Evolutionary conservation across 2,888 invertebrate species (phyloP).

Genomic region (Cremastinae sp.): DNA sequence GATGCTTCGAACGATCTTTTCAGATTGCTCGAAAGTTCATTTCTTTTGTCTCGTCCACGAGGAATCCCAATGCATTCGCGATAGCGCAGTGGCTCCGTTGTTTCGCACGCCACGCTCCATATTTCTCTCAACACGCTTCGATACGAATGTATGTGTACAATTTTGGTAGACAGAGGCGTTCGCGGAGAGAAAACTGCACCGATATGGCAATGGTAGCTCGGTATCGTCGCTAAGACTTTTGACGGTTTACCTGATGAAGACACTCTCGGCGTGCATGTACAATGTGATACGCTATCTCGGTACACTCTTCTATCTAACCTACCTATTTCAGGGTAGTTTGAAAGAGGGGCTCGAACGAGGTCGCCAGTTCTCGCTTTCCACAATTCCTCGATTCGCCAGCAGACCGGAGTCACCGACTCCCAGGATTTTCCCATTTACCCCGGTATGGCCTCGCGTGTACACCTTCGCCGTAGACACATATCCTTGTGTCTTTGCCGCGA

Average conservation of each 20-base stretch:
- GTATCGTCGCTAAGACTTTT: constrained; percentile 36
- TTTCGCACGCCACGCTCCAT: constrained; percentile 21
- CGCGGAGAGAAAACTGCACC: constrained; percentile 52
- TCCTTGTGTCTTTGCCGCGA: constrained; percentile 30
- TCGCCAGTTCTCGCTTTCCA: constrained; percentile 34
- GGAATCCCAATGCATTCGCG: constrained; percentile 26
- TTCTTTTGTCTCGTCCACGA: constrained; percentile 42
- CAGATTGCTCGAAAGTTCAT: too few relatives aligned
- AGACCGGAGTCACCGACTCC: background rate
- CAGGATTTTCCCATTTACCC: constrained; percentile 23
- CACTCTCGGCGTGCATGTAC: background rate
- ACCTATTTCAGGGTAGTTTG: constrained; percentile 31
- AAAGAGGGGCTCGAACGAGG: constrained; percentile 42
- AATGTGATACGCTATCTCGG: constrained; percentile 1
- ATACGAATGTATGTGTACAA: too few relatives aligned
- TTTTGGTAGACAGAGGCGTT: constrained; percentile 25
- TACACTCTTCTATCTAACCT: constrained; percentile 12
- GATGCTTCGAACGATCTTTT: too few relatives aligned
- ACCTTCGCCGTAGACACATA: constrained; percentile 15
- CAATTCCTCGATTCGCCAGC: constrained; percentile 21
- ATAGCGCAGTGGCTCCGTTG: constrained; percentile 15
- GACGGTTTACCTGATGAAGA: constrained; percentile 39
- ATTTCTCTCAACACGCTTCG: too few relatives aligned
- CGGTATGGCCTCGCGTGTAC: background rate
- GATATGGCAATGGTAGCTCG: constrained; percentile 43